Conservation (phyloP, 2,797 vertebrate species). For the Limosa lapponica region DNA sequence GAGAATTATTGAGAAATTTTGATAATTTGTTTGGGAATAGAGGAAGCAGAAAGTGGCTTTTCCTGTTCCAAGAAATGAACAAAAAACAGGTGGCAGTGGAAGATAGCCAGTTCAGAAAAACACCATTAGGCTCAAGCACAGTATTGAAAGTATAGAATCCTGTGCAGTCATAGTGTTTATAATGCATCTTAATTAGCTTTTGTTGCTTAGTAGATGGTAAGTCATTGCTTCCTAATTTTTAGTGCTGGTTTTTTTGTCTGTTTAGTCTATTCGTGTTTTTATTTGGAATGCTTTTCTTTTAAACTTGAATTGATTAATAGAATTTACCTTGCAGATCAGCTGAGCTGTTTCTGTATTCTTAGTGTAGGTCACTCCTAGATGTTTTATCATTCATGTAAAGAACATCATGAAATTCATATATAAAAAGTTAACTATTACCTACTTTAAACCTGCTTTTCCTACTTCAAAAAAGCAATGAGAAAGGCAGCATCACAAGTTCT, state of each 20-base stretch:
- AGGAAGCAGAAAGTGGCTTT: constrained; percentile 6
- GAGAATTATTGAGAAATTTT: not conserved
- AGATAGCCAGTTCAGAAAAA: not conserved
- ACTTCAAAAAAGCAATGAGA: not conserved
- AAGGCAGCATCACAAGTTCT: not conserved
- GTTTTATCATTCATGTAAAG: not conserved
- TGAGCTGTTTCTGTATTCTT: not conserved
- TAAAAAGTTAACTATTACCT: not conserved
- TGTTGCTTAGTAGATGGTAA: not conserved
- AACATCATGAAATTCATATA: not conserved
- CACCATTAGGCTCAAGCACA: not conserved
- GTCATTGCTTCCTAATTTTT: not conserved
- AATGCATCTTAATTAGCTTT: not conserved
- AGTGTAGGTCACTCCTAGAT: not conserved
- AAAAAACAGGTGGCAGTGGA: constrained; percentile 3
- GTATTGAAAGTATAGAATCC: not conserved
- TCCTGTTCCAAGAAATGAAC: constrained; percentile 19
- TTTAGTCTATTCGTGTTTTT: not conserved
- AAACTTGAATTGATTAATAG: not conserved
- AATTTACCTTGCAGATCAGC: not conserved
- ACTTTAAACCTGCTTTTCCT: constrained; percentile 23
- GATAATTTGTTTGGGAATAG: constrained; percentile 3
- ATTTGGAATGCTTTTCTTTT: not conserved
- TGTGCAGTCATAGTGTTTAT: not conserved
- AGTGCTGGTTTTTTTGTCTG: not conserved